Base-by-base conservation (phyloP, 1,140 invertebrate species). In the Psilanteris sp. region DNA sequence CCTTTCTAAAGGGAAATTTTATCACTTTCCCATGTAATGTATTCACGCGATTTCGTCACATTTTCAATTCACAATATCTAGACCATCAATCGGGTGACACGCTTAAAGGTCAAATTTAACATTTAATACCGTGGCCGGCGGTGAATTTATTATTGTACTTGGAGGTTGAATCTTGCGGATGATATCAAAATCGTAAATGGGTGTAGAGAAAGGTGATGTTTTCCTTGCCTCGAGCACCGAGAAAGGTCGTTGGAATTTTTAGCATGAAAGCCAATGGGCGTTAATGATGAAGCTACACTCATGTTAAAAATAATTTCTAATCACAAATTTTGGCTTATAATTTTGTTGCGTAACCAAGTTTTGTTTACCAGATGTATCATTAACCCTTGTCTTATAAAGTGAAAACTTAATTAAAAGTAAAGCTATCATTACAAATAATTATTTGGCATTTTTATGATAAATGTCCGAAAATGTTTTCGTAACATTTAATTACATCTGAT, bases 141-240 rank as follows among this genome's bases (percentile, higher is more conserved):
- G 39, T 71, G 48, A 71, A 62, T 68, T 50, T 50, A 68, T 59
- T 48, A 68, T 67, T 46, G 41, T 22, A 37, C 13, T 44, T 24
- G 41, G 50, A 66, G 46, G 48, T 67, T 48, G 8, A 55, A 11
- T 43, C 26, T 29, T 14, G 3, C 37, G 44, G 26, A 26, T 50
- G 64, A 43, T 70, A 59, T 70, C 64, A 57, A 57, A 72, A 64
- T 48, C 43, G 14, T 62, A 57, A 72, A 64, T 64, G 50, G 50
- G 41, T 48, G 50, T 55, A 57, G 70, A 73, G 70, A 73, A 73
- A 73, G 68, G 64, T 68, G 64, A 57, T 44, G 68, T 20, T 73
- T 73, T 73, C 59, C 37, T 73, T 41, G 68, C 68, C 68, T 55
- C 31, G 36, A 50, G 68, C 68, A 24, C 13, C 16, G 55, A 55